A percentile compares a stretch with the other conserved stretches of the same genome.
Evolutionary conservation across 2,888 invertebrate genomes (phyloP).

Genomic region (Eulithis testata): DNA sequence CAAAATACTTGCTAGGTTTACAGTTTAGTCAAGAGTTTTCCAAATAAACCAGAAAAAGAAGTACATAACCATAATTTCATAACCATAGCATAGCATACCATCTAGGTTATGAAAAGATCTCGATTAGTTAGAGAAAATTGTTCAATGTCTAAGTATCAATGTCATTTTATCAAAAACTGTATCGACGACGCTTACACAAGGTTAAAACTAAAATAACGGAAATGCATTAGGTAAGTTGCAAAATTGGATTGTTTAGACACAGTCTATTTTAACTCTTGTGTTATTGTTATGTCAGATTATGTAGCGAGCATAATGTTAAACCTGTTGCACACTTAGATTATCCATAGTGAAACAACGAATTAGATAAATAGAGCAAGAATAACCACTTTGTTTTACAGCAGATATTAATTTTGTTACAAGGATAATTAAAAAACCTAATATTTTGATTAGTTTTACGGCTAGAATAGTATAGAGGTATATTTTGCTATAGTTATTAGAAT

Average conservation of each 20-base stretch:
- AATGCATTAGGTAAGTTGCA: constrained; percentile 3
- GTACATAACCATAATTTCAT: not conserved
- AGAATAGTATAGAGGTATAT: no score
- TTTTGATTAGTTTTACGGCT: no score
- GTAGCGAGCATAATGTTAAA: constrained; percentile 4
- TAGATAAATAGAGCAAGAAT: no score
- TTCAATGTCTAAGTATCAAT: not conserved
- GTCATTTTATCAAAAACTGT: constrained; percentile 6
- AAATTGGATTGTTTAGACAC: constrained; percentile 21
- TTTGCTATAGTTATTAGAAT: no score
- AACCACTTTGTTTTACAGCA: no score
- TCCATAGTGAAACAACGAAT: no score
- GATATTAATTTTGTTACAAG: no score
- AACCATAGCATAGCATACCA: no score
- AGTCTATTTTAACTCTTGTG: constrained; percentile 9
- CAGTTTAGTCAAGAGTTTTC: not conserved
- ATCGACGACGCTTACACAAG: not conserved
- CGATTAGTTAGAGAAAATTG: not conserved
- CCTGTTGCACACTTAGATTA: not conserved
- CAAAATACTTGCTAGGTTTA: constrained; percentile 9
- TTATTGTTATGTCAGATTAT: constrained; percentile 15
- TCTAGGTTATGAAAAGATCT: not conserved
- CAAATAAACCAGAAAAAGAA: not conserved
- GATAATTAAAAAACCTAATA: no score
- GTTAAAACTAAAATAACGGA: constrained; percentile 15